Evolutionary conservation across 2,113 vertebrate genomes (phyloP).

Genomic region (Oreotrochilus melanogaster): DNA sequence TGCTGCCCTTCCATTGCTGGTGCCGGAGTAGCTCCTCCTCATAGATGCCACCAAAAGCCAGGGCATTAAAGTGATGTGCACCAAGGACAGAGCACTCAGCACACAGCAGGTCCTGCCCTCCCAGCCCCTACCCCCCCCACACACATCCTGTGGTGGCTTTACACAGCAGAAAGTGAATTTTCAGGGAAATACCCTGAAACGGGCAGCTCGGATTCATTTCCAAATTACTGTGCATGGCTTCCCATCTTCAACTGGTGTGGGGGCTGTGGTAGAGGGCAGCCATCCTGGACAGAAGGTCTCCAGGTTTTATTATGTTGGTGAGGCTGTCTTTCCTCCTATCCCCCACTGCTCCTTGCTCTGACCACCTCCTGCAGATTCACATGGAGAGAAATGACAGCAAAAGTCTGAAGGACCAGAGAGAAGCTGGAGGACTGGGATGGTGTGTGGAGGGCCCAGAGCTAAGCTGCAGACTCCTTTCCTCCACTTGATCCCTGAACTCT

Average conservation of each 20-base stretch:
- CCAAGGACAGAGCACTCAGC: accelerated
- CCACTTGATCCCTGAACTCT: not conserved
- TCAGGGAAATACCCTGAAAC: not conserved
- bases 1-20: accelerated
- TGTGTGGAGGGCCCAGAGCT: not conserved
- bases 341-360: accelerated
- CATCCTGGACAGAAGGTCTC: not conserved
- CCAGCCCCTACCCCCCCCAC: not conserved
- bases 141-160: accelerated
- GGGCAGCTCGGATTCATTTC: not conserved
- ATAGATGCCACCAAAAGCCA: not conserved
- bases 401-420: not conserved
- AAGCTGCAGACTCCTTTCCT: not conserved
- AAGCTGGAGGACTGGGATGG: not conserved
- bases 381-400: accelerated
- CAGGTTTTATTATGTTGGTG: accelerated
- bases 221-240: accelerated
- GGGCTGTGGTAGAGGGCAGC: not conserved
- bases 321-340: not conserved
- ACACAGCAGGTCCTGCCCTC: not conserved
- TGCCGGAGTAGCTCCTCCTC: not conserved
- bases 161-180: not conserved
- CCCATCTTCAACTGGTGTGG: not conserved
- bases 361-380: not conserved
- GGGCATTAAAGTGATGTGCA: accelerated